These are phyloP conservation scores for Podarcis lilfordi DNA, from an alignment of 2,797 vertebrate genomes.

Conservation along the genomic window DNA sequence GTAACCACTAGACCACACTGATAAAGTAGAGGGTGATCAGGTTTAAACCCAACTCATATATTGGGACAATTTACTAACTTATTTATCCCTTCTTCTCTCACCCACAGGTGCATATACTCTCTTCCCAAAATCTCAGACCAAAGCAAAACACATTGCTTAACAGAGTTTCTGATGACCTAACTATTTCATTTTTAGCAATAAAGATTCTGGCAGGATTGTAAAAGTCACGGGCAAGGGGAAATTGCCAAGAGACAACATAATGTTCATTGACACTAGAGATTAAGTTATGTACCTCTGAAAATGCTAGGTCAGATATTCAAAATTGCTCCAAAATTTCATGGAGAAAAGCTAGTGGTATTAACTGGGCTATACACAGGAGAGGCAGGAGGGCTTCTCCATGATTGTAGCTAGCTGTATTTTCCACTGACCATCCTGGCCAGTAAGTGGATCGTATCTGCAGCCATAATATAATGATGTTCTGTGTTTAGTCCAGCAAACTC, in stretches of 20 bases:
- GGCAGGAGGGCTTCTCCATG: no score
- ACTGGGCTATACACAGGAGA: neutral
- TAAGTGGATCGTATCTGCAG: neutral
- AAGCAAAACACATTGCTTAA: neutral
- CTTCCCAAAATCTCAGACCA: neutral
- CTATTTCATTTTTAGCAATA: neutral
- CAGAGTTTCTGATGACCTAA: neutral
- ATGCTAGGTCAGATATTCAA: neutral
- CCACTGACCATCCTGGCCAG: neutral
- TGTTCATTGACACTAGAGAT: neutral
- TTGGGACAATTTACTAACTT: neutral
- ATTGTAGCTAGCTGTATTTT: neutral
- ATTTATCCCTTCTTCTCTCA: neutral
- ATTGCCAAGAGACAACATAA: neutral
- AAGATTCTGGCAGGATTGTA: neutral
- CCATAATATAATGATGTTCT: neutral
- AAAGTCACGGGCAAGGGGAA: neutral
- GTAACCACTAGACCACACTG: neutral
- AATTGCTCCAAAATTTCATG: neutral
- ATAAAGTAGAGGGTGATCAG: neutral
- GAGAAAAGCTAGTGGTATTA: neutral
- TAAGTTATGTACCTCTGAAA: neutral
- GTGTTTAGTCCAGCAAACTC: neutral
- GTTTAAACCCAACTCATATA: neutral
- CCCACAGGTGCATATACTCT: neutral